Evolutionary conservation across 2,113 vertebrate species (phyloP).

Genomic region (Perognathus longimembris): DNA sequence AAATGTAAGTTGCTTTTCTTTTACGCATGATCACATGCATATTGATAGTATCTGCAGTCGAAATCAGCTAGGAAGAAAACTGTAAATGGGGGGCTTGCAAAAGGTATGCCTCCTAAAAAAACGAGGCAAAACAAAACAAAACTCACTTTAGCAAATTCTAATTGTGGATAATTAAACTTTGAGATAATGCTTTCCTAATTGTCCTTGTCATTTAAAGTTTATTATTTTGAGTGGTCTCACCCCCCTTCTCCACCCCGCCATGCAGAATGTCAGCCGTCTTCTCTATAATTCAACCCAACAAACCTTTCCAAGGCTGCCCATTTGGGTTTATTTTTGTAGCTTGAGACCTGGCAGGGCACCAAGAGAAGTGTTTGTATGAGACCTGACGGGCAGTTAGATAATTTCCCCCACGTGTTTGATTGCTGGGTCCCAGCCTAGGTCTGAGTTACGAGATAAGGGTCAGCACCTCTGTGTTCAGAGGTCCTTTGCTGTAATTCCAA

Average conservation of each 20-base stretch:
- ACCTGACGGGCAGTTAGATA: not conserved
- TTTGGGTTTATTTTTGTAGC: not conserved
- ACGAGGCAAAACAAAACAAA: too few relatives aligned
- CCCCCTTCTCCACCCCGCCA: fast-evolving
- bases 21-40: not conserved
- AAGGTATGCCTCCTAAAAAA: not conserved
- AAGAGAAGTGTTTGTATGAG: not conserved
- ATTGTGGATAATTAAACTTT: slow-evolving; percentile 22
- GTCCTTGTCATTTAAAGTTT: not conserved
- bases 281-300: not conserved
- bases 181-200: not conserved
- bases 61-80: not conserved
- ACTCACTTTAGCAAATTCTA: too few relatives aligned
- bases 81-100: slow-evolving; percentile 29
- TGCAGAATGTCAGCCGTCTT: not conserved
- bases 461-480: not conserved
- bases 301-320: not conserved
- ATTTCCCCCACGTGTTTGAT: not conserved
- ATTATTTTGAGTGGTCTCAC: not conserved
- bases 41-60: not conserved
- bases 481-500: not conserved
- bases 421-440: not conserved
- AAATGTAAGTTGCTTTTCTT: not conserved
- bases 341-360: not conserved
- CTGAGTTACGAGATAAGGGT: not conserved